Conservation (phyloP, 2,113 vertebrate species). For the Pagrus major region DNA sequence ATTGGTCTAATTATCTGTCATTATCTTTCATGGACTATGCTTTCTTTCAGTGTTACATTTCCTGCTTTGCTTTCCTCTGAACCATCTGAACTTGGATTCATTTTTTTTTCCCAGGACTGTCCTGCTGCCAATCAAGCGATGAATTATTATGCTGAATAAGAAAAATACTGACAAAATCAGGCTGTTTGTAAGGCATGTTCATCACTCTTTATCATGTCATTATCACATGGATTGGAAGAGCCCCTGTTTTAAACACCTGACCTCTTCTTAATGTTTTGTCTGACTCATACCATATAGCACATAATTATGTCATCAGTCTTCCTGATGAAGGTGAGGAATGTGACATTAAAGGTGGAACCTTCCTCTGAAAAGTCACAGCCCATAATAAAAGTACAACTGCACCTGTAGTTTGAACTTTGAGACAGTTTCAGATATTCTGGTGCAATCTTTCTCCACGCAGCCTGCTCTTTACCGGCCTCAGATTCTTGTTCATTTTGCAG, state of each 20-base stretch:
- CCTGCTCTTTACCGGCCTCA: background rate
- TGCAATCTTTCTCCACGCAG: too few relatives aligned
- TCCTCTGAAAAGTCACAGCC: background rate
- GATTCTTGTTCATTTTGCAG: background rate
- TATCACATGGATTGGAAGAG: background rate
- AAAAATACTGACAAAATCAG: background rate
- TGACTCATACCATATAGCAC: background rate
- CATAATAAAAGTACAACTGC: conserved; percentile 23
- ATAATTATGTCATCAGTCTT: background rate
- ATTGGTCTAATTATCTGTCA: background rate
- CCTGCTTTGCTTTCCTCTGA: background rate
- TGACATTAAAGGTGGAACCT: conserved; percentile 37
- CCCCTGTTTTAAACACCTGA: conserved; percentile 12
- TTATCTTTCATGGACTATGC: background rate
- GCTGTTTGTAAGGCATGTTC: background rate
- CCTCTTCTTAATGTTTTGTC: background rate
- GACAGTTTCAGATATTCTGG: background rate
- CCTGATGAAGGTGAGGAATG: conserved; percentile 35
- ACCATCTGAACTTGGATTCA: too few relatives aligned
- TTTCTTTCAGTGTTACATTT: background rate
- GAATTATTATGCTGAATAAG: background rate
- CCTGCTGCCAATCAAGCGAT: background rate
- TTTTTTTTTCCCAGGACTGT: too few relatives aligned
- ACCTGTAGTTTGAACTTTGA: conserved; percentile 31
- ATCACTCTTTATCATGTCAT: conserved; percentile 10